Percentiles rank a stretch among this genome's conserved stretches.
These are phyloP conservation scores for Heliconius charithonia DNA, from an alignment of 2,888 invertebrate genomes.

Conservation along the genomic window DNA sequence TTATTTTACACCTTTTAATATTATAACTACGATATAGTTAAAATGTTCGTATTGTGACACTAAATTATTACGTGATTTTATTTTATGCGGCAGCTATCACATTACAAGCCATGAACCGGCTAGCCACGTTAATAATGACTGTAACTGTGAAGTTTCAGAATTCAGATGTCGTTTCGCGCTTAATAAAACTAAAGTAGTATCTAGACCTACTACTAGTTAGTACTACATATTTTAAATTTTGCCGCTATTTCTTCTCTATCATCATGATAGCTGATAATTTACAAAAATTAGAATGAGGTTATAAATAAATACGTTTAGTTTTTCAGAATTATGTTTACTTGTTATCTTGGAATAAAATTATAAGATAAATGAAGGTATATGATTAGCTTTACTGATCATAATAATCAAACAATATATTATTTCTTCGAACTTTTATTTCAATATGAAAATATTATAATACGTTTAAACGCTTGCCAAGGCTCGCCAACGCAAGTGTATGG, in stretches of 20 bases:
- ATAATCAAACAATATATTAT: neutral
- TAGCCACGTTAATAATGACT: constrained; percentile 11
- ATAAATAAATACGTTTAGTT: neutral
- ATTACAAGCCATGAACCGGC: neutral
- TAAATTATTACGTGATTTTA: neutral
- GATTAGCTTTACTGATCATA: neutral
- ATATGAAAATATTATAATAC: too few species aligned
- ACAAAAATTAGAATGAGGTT: neutral
- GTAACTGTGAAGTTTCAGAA: constrained; percentile 9
- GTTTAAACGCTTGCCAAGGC: too few species aligned
- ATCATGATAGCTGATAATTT: neutral
- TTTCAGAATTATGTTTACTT: neutral
- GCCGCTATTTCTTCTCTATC: constrained; percentile 3
- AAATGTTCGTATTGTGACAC: neutral
- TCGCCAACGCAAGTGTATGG: too few species aligned
- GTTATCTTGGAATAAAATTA: neutral
- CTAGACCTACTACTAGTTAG: neutral
- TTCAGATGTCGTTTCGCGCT: neutral
- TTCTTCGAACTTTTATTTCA: too few species aligned
- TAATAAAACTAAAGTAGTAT: neutral
- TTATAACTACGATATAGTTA: neutral
- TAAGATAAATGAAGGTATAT: neutral
- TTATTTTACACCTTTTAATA: neutral
- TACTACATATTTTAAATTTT: neutral
- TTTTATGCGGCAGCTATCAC: neutral